These are phyloP conservation scores for Nomada ruficornis DNA, from an alignment of 2,888 invertebrate species.

Conservation along the genomic window DNA sequence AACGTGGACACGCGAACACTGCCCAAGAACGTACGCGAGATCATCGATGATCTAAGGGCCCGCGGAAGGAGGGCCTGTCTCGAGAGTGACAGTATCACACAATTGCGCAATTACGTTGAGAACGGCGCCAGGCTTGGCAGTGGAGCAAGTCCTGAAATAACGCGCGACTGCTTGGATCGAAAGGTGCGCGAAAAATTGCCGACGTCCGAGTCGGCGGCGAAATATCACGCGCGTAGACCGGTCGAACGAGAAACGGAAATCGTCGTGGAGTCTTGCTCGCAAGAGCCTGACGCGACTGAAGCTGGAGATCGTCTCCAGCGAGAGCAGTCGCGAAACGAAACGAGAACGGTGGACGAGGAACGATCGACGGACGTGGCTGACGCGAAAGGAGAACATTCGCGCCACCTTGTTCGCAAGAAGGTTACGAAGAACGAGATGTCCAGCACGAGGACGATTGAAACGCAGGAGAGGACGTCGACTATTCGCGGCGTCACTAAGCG, in stretches of 20 bases:
- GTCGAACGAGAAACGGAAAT: slow-evolving; percentile 10
- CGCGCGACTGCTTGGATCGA: slow-evolving; percentile 42
- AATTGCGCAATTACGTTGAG: slow-evolving; percentile 52
- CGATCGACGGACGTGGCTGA: background rate
- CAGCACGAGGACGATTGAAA: background rate
- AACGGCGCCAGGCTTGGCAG: slow-evolving; percentile 55
- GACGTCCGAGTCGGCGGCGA: slow-evolving; percentile 14
- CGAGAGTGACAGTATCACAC: slow-evolving; percentile 49
- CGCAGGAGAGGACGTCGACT: background rate
- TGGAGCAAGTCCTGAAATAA: slow-evolving; percentile 63
- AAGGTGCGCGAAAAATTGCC: slow-evolving; percentile 38
- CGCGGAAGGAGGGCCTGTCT: background rate
- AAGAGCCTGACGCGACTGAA: background rate
- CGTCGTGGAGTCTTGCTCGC: background rate
- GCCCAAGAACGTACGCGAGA: slow-evolving; percentile 11
- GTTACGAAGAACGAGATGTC: slow-evolving; percentile 28
- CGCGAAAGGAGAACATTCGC: background rate
- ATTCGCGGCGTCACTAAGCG: background rate
- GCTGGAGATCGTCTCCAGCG: background rate
- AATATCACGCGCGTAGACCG: background rate
- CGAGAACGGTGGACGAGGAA: background rate
- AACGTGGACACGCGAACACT: slow-evolving; percentile 1
- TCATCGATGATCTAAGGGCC: slow-evolving; percentile 41
- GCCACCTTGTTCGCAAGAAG: slow-evolving; percentile 10
- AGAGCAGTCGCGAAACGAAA: background rate